Conservation (phyloP, 2,888 invertebrate species). For the Steinernema carpocapsae region DNA sequence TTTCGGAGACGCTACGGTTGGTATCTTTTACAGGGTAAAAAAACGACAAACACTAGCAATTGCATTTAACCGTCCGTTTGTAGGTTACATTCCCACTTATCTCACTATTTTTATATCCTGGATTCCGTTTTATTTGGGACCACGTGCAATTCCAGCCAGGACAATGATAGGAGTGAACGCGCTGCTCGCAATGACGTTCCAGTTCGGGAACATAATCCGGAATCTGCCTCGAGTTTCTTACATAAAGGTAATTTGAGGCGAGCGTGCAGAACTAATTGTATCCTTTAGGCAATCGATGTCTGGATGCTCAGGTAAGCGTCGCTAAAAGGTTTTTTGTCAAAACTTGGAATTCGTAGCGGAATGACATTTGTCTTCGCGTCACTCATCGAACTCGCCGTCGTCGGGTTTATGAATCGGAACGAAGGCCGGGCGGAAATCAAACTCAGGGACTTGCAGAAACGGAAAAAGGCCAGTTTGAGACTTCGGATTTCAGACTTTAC, state of each 20-base stretch:
- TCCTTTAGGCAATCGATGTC: conserved; percentile 55
- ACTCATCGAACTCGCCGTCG: conserved; percentile 64
- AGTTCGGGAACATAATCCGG: conserved; percentile 68
- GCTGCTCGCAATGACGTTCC: conserved; percentile 68
- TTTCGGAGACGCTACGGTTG: conserved; percentile 68
- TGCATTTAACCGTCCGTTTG: conserved; percentile 31
- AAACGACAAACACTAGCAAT: neutral
- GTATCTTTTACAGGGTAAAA: conserved; percentile 68
- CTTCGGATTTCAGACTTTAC: neutral
- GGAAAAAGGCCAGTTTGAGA: conserved; percentile 36
- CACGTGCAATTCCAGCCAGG: conserved; percentile 65
- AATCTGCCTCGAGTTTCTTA: conserved; percentile 67
- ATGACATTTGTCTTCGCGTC: conserved; percentile 68
- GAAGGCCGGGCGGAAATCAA: conserved; percentile 54
- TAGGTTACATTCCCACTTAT: conserved; percentile 68
- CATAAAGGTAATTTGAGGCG: conserved; percentile 58
- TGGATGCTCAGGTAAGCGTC: conserved; percentile 61
- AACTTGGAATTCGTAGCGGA: conserved; percentile 52
- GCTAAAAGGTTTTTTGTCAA: too few relatives aligned
- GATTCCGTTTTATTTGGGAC: conserved; percentile 68
- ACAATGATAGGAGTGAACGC: conserved; percentile 68
- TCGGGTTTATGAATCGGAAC: conserved; percentile 63
- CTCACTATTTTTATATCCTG: conserved; percentile 68
- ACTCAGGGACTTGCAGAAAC: conserved; percentile 47
- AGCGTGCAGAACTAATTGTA: neutral